Evolutionary conservation across 37 sponge, comb jelly and placozoan species (phyloP), one percentile per base, ranked within the genome.

Genomic region (Cliona cf. orientalis): DNA sequence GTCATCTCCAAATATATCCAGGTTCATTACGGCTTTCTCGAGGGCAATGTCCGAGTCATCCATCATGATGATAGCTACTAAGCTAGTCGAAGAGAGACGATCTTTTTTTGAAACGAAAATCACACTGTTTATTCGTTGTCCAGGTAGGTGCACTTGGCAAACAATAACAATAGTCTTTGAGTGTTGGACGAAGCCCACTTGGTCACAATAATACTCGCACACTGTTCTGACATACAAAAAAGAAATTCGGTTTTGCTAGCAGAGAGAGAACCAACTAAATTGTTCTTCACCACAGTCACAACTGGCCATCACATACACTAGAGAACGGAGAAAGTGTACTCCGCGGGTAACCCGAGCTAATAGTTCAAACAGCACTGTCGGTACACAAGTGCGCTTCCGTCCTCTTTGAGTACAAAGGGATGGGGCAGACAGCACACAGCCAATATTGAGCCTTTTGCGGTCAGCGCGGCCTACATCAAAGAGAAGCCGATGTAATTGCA

Each of bases 401-500:
- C 32, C 28, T 36, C 45, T 72, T 49, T 72, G 57, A 72, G 73
- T 35, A 72, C 73, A 72, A 72, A 72, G 73, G 55, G 5, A 1
- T 1, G 31, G 28, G 11, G 35, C 57, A 72, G 73, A 72, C 73
- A 4, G 32, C 3, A 53, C 56, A 28, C 68, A 46, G 73, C 73
- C 73, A 72, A 31, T 72, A 23, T 72, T 49, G 31, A 29, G 73
- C 33, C 46, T n/a, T 5, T 63, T 80, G 80, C 80, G 80, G 80
- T 66, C 58, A 29, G n/a, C 22, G 57, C 58, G 74, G 83, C 26
- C 22, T 21, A 73, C 74, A 44, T 82, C 74, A 82, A 82, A 73
- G 83, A 65, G 39, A 2, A 12, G 0, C 69, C 25, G 32, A n/a
- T 39, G 72, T 70, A 58, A 81, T 81, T 70, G 58, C 81, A 60